Base-by-base conservation (phyloP, 2,113 vertebrate species). In the Oncorhynchus mykiss region DNA sequence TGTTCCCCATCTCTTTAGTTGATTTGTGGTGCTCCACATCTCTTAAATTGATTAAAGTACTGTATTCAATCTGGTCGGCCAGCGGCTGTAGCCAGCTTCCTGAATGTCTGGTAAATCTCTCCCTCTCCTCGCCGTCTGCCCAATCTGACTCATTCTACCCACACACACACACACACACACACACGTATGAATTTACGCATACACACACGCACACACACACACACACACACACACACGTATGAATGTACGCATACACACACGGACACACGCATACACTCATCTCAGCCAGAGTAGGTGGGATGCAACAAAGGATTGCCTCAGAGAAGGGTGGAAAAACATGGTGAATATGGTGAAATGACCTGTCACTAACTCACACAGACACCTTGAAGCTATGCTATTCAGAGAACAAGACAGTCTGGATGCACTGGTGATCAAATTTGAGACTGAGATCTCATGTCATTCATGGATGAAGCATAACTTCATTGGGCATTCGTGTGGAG, bases 231-330 rank as follows among this genome's bases (percentile, higher is more conserved):
- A n/a, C 60, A 22, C 60, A 22, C 60, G 5, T 6, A 34, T 6
- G 4, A 31, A 31, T 5, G 5, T 31, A 64, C 2, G 1, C 31
- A 34, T 6, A 31, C 29, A 31, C 29, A 31, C 29, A 31, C 29
- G 5, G 5, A 64, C 60, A 64, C 22, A 54, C 49, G 18, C 49
- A 54, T 2, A 75, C 75, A 82, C 77, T 71, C 71, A 62, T 60
- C 78, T 79, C 74, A 80, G 69, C 67, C 71, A 71, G 60, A 82
- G 80, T n/a, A 76, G 79, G 60, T 1, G 57, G 71, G 48, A 69
- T 59, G 48, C 59, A 62, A 6, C n/a, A 9, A 20, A 76, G 7
- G 60, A 16, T 45, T 9, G n/a, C 68, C 79, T 72, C 24, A 62
- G 57, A 79, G 60, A 59, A 39, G 11, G 71, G 65, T 67, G 66